Percentiles rank a stretch among this genome's conserved stretches.
Conservation (phyloP, 1,140 invertebrate genomes). For the Drosophila nannoptera region DNA sequence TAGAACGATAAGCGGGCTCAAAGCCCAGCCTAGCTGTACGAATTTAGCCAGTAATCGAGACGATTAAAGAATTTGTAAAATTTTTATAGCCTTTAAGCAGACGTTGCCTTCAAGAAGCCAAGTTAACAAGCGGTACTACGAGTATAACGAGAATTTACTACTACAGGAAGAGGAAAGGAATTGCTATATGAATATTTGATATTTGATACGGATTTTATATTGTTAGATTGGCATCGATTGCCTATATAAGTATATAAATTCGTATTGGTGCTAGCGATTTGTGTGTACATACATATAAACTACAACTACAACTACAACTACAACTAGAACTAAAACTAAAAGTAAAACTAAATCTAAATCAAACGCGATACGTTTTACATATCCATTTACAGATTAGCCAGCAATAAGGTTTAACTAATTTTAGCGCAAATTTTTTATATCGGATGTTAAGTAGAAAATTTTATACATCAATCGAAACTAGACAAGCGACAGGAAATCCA, state of each 20-base stretch:
- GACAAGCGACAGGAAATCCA: too few relatives aligned
- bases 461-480: constrained; percentile 34
- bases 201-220: constrained; percentile 8
- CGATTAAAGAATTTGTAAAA: constrained; percentile 62
- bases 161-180: neutral
- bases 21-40: constrained; percentile 58
- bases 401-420: constrained; percentile 69
- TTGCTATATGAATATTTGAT: constrained; percentile 9
- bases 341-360: neutral
- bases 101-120: constrained; percentile 69
- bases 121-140: constrained; percentile 48
- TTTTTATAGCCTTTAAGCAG: constrained; percentile 37
- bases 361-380: constrained; percentile 40
- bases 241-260: constrained; percentile 40
- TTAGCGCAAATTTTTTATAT: constrained; percentile 68
- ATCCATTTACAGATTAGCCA: constrained; percentile 47
- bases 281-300: constrained; percentile 54
- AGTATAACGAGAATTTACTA: constrained; percentile 42
- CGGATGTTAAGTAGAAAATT: constrained; percentile 75
- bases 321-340: too few relatives aligned
- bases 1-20: constrained; percentile 56
- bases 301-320: too few relatives aligned
- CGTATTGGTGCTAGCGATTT: constrained; percentile 73
- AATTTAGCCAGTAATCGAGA: constrained; percentile 41
- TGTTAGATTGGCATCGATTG: constrained; percentile 3